These are phyloP conservation scores for Liopterus haemorrhoidalis DNA, from an alignment of 2,888 invertebrate genomes.

Conservation along the genomic window DNA sequence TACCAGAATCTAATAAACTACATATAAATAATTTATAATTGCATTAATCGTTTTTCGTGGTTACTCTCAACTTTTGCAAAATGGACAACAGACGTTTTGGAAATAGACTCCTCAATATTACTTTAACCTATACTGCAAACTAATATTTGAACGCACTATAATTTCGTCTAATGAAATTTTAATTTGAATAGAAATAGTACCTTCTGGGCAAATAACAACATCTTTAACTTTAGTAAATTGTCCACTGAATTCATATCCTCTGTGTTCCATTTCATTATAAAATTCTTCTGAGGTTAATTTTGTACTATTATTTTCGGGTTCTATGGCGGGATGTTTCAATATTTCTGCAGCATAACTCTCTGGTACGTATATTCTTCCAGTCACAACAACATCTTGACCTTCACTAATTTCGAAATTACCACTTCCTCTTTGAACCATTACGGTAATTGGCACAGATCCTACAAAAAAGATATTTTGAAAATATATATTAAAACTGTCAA, in stretches of 20 bases:
- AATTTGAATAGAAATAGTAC: no score
- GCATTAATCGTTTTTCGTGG: no score
- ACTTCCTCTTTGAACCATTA: slow-evolving; percentile 44
- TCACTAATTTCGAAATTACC: slow-evolving; percentile 44
- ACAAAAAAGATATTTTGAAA: slow-evolving; percentile 2
- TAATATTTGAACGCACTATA: no score
- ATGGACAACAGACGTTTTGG: no score
- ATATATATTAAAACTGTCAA: neutral
- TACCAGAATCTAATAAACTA: no score
- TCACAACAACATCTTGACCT: slow-evolving; percentile 61
- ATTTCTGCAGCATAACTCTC: slow-evolving; percentile 53
- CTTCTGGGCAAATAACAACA: slow-evolving; percentile 41
- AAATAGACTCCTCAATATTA: no score
- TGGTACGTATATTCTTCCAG: slow-evolving; percentile 59
- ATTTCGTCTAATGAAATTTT: no score
- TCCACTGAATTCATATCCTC: slow-evolving; percentile 56
- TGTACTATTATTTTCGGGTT: slow-evolving; percentile 45
- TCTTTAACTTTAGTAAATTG: slow-evolving; percentile 39
- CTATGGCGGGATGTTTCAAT: slow-evolving; percentile 46
- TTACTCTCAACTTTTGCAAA: no score
- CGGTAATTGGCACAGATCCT: slow-evolving; percentile 36
- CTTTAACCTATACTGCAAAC: no score
- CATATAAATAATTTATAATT: no score
- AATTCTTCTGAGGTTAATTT: slow-evolving; percentile 58
- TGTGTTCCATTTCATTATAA: slow-evolving; percentile 63